Conservation (phyloP, 2,888 invertebrate species). For the Tachina fera region DNA sequence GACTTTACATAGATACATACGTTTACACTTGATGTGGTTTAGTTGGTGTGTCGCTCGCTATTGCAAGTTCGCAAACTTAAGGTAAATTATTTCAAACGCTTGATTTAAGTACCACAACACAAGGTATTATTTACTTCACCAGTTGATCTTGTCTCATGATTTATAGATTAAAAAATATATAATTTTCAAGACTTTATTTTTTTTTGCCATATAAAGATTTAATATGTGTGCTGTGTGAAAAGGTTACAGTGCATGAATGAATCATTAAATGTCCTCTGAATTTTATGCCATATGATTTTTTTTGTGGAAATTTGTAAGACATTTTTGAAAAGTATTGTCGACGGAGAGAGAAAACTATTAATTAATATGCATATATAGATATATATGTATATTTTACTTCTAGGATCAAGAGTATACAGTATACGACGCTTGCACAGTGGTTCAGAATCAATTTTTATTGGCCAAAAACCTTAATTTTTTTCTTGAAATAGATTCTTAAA, state of each 20-base stretch:
- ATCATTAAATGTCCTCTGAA: conserved; percentile 36
- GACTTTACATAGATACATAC: too few relatives aligned
- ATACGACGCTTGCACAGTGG: too few relatives aligned
- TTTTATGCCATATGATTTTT: neutral
- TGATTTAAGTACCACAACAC: conserved; percentile 38
- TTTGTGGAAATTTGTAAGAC: conserved; percentile 4
- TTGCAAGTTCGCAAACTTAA: conserved; percentile 20
- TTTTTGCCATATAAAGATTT: neutral
- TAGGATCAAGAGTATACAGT: too few relatives aligned
- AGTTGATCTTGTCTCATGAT: conserved; percentile 43
- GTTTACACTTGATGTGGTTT: conserved; percentile 33
- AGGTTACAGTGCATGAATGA: conserved; percentile 47
- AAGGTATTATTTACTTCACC: conserved; percentile 33
- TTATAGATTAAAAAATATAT: conserved; percentile 48
- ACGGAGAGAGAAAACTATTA: neutral
- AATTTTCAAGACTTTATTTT: neutral
- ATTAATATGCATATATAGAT: too few relatives aligned
- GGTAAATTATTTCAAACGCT: conserved; percentile 42
- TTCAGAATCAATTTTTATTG: too few relatives aligned
- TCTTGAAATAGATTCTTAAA: too few relatives aligned
- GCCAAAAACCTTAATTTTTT: too few relatives aligned
- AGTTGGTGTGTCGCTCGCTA: conserved; percentile 6
- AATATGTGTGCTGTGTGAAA: conserved; percentile 42
- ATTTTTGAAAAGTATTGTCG: neutral
- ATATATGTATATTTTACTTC: too few relatives aligned